phyloP scores from a whole-genome alignment of 2,888 invertebrate species.

The Nyleta sp. region DNA sequence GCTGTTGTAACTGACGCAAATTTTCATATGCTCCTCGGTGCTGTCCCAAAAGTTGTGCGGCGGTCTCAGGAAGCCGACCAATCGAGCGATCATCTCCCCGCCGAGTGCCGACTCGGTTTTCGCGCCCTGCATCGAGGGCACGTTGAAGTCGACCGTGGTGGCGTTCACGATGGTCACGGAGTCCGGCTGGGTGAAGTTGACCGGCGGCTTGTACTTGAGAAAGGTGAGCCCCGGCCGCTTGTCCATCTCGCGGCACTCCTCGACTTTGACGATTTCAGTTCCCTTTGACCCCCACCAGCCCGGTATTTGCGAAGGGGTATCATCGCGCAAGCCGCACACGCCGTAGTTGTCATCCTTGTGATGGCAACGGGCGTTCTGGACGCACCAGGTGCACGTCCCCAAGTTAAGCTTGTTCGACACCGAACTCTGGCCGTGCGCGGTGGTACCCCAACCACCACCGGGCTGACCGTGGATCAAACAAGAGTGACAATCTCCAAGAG shows the following conservation, averaged over 20 bases:
- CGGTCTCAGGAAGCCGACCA: conserved; percentile 92
- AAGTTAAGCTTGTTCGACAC: conserved; percentile 91
- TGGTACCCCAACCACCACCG: conserved; percentile 82
- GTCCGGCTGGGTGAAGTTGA: conserved; percentile 94
- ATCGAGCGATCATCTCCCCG: conserved; percentile 89
- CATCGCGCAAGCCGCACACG: conserved; percentile 90
- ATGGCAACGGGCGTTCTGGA: conserved; percentile 95
- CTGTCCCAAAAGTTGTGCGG: conserved; percentile 88
- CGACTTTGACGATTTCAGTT: conserved; percentile 88
- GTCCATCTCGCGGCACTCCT: conserved; percentile 91
- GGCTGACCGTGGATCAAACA: conserved; percentile 92
- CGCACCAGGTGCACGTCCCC: conserved; percentile 95
- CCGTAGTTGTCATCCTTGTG: conserved; percentile 93
- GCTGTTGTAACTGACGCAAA: conserved; percentile 92
- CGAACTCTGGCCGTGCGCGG: conserved; percentile 82
- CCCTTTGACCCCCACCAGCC: conserved; percentile 97
- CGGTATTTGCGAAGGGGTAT: conserved; percentile 90
- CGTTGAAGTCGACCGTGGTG: conserved; percentile 91
- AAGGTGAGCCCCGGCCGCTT: conserved; percentile 94
- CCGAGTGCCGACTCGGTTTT: conserved; percentile 87
- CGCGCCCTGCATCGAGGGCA: conserved; percentile 87
- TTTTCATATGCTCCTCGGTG: conserved; percentile 87
- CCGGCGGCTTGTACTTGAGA: conserved; percentile 93
- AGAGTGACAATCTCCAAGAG: conserved; percentile 94
- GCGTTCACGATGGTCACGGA: conserved; percentile 93